These are phyloP conservation scores for Limnodromus scolopaceus DNA, from an alignment of 2,797 vertebrate species.

Conservation along the genomic window DNA sequence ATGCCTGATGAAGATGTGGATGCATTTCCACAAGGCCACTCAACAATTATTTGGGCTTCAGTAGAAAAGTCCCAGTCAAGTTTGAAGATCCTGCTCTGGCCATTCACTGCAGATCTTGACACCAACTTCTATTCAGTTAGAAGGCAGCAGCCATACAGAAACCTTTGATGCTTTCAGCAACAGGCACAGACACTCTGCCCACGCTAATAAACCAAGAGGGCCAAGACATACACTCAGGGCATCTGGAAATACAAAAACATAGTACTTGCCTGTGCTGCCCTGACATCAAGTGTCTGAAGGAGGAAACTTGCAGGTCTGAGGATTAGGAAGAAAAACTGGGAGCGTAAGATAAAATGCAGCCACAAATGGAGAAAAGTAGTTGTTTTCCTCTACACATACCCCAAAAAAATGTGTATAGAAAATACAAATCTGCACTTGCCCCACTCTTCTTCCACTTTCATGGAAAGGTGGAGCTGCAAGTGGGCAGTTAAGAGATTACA, in stretches of 20 bases:
- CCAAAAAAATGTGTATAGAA: background rate
- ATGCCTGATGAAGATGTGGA: background rate
- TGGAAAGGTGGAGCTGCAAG: rapidly evolving
- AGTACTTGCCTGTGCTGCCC: background rate
- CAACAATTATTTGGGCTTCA: background rate
- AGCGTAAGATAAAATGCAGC: background rate
- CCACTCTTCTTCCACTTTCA: background rate
- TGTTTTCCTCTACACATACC: rapidly evolving
- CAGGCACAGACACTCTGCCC: background rate
- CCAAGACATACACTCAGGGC: background rate
- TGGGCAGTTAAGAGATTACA: rapidly evolving
- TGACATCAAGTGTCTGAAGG: background rate
- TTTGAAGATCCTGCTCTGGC: background rate
- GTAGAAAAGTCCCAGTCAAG: background rate
- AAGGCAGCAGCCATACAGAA: background rate
- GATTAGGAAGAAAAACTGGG: background rate
- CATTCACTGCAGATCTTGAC: background rate
- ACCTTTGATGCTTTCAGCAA: background rate
- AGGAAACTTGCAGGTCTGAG: background rate
- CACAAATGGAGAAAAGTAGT: background rate
- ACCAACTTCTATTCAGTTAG: background rate
- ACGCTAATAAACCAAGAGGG: background rate
- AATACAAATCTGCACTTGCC: background rate
- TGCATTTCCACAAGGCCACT: background rate
- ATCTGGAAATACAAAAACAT: background rate